Conservation (phyloP, 2,888 invertebrate genomes). For the Mactromeris polynyma region DNA sequence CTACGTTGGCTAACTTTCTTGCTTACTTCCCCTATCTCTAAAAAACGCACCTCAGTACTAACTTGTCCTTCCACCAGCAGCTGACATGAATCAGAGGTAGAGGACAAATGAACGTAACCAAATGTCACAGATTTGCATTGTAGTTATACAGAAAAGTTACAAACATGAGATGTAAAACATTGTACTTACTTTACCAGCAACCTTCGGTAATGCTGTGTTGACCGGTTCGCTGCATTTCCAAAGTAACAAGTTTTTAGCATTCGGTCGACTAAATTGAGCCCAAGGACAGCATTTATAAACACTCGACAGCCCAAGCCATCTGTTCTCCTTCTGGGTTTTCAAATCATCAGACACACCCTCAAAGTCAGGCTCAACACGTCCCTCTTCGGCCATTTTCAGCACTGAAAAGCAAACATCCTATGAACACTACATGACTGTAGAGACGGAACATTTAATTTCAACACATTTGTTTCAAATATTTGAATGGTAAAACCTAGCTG, state of each 20-base stretch:
- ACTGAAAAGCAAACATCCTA: background rate
- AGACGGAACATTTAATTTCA: too few relatives aligned
- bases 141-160: too few relatives aligned
- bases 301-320: background rate
- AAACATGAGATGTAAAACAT: too few relatives aligned
- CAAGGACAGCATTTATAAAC: slow-evolving; percentile 4
- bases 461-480: too few relatives aligned
- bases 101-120: too few relatives aligned
- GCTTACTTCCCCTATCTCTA: too few relatives aligned
- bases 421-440: too few relatives aligned
- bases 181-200: background rate
- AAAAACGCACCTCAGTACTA: too few relatives aligned
- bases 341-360: background rate
- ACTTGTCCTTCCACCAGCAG: too few relatives aligned
- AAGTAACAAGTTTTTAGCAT: background rate
- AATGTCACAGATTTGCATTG: background rate
- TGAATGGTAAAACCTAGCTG: too few relatives aligned
- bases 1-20: too few relatives aligned
- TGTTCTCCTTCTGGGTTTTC: background rate
- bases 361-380: background rate
- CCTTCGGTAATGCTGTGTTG: background rate
- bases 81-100: too few relatives aligned
- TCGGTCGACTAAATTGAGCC: background rate
- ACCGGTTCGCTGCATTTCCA: background rate
- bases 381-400: background rate